Evolutionary conservation across 2,888 invertebrate species (phyloP).

Genomic region (Drosophila sordidula): DNA sequence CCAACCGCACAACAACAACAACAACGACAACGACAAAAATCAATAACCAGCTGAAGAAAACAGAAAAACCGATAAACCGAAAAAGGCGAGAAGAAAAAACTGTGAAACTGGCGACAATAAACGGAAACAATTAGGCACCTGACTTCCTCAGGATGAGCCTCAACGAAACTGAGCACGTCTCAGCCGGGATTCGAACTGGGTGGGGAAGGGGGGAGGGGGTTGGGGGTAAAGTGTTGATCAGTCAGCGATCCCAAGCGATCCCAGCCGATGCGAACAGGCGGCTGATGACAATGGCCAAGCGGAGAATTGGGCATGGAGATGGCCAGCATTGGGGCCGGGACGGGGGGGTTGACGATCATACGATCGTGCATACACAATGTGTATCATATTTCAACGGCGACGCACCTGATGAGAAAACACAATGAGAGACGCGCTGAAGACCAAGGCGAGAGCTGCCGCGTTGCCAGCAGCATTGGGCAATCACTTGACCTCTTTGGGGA

Average conservation of each 20-base stretch:
- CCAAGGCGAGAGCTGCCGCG: constrained; percentile 22
- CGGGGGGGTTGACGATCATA: constrained; percentile 38
- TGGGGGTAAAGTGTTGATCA: constrained; percentile 32
- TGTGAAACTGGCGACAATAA: constrained; percentile 56
- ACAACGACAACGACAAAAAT: constrained; percentile 28
- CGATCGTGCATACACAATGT: constrained; percentile 82
- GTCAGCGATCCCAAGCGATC: constrained; percentile 27
- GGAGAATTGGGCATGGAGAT: constrained; percentile 35
- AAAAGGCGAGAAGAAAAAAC: constrained; percentile 24
- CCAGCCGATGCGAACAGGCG: constrained; percentile 24
- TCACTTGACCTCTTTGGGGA: constrained; percentile 84
- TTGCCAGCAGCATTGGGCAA: constrained; percentile 62
- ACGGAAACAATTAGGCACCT: constrained; percentile 84
- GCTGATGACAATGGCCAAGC: constrained; percentile 23
- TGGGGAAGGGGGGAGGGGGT: neutral
- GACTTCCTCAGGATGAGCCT: constrained; percentile 84
- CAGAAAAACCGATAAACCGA: constrained; percentile 15
- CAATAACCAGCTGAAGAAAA: constrained; percentile 46
- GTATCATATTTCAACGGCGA: constrained; percentile 81
- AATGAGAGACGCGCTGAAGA: constrained; percentile 65
- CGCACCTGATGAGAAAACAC: constrained; percentile 84
- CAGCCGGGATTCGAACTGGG: constrained; percentile 18
- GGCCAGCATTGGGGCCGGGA: constrained; percentile 1
- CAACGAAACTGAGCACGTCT: constrained; percentile 49
- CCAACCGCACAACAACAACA: constrained; percentile 60